A percentile compares a stretch with the other conserved stretches of the same genome.
phyloP scores from a whole-genome alignment of 1,140 invertebrate species.

The Phortica variegata region DNA sequence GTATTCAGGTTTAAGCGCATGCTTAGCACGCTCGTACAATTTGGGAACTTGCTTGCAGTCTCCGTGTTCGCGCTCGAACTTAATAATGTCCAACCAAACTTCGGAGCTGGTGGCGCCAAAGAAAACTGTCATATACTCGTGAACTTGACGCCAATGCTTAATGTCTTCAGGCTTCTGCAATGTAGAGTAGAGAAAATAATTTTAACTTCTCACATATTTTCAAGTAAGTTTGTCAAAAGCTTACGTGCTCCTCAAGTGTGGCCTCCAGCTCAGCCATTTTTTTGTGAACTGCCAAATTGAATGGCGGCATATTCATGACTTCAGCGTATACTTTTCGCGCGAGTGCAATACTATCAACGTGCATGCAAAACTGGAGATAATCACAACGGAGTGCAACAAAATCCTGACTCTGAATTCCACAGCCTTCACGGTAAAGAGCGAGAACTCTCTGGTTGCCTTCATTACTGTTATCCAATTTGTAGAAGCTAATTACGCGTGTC shows the following conservation, averaged over 20 bases:
- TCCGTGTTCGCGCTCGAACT: constrained; percentile 18
- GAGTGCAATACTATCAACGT: too few species aligned
- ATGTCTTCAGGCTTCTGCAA: too few species aligned
- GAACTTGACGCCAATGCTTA: constrained; percentile 4
- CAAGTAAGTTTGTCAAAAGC: too few species aligned
- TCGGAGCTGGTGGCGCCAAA: constrained; percentile 14
- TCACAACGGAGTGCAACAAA: constrained; percentile 29
- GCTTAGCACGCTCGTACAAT: constrained; percentile 17
- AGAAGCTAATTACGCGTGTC: constrained; percentile 5
- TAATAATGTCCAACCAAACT: constrained; percentile 19
- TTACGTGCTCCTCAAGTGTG: too few species aligned
- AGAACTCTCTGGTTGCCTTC: constrained; percentile 17
- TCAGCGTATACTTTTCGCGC: too few species aligned
- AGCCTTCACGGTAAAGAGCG: constrained; percentile 32
- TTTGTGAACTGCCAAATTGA: too few species aligned
- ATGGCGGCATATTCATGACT: too few species aligned
- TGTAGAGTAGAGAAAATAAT: too few species aligned
- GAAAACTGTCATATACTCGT: constrained; percentile 12
- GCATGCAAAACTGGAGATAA: too few species aligned
- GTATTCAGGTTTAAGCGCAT: neutral
- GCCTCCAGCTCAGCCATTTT: too few species aligned
- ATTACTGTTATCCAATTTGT: too few species aligned
- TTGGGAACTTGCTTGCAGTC: constrained; percentile 8
- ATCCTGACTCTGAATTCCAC: constrained; percentile 23
- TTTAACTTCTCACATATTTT: too few species aligned